Base-by-base conservation (phyloP, 2,888 invertebrate species). In the Celastrina argiolus region DNA sequence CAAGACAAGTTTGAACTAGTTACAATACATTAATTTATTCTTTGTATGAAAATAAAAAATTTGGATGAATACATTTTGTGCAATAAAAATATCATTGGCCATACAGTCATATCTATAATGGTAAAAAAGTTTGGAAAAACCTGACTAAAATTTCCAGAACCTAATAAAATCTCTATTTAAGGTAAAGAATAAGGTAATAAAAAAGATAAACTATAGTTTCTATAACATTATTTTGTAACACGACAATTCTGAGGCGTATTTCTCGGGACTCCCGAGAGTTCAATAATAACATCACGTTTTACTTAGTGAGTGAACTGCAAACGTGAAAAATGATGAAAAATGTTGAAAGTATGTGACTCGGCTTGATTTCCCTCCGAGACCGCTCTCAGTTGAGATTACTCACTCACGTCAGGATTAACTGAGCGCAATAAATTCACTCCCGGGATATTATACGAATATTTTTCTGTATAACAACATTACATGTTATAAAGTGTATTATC, bases 311-410 rank as follows among this genome's bases (percentile, higher is more conserved):
- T 45, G 8, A 51, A 51, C 26, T 51, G 26, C 12, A 26, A n/a
- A 58, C 78, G 82, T 83, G 84, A 86, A 83, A 85, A 86, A 87
- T 85, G 85, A 77, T 76, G 87, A 88, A 84, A 87, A 86, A 87
- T 86, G 77, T 82, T 74, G 77, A 74, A 81, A 87, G 85, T 84
- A 84, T 88, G 86, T 86, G 85, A 82, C 81, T 75, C 67, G 80
- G 81, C 84, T 85, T 82, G 84, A 87, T 74, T 87, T 84, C 83
- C 80, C 76, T 81, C 78, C 36, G 78, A 77, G 81, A 80, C 72
- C 74, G 79, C 76, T 77, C 76, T 74, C 74, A 72, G 68, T 72
- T 69, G 70, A 79, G 78, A 80, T 78, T 75, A 74, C 74, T 76
- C 76, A 78, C 79, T 79, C 78, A 71, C 76, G 74, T 74, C 73